Conservation (phyloP, 37 sponge, comb jelly and placozoan species). For the Chondrilla cf. caribensis region DNA sequence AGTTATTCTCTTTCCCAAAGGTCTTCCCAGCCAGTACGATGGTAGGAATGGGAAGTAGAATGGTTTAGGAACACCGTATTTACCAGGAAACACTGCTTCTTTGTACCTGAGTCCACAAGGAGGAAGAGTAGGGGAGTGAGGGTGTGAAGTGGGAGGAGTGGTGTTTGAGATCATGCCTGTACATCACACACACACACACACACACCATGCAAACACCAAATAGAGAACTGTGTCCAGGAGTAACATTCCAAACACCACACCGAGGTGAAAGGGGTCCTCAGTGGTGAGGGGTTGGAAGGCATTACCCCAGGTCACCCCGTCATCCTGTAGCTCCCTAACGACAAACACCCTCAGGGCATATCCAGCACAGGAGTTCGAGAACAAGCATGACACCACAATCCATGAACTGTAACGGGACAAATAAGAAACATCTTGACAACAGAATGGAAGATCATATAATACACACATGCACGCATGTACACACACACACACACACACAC, state of each 20-base stretch:
- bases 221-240: conserved; percentile 74
- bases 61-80: conserved; percentile 88
- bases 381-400: conserved; percentile 35
- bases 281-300: conserved; percentile 47
- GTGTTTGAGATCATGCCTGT: neutral
- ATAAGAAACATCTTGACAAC: too few species aligned
- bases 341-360: conserved; percentile 55
- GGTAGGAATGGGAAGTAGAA: conserved; percentile 80
- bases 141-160: too few species aligned
- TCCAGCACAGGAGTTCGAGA: conserved; percentile 85
- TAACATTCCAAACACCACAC: conserved; percentile 73
- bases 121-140: neutral
- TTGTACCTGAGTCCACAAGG: conserved; percentile 89
- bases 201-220: conserved; percentile 82
- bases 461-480: too few species aligned
- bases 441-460: too few species aligned
- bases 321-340: conserved; percentile 48
- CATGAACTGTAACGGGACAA: too few species aligned
- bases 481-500: too few species aligned
- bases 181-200: neutral
- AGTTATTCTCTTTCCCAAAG: too few species aligned
- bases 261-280: conserved; percentile 75
- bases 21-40: conserved; percentile 73
- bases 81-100: conserved; percentile 88
- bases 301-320: conserved; percentile 73